Evolutionary conservation across 2,797 vertebrate genomes (phyloP).

Genomic region (Tokudaia tokunoshimensis): DNA sequence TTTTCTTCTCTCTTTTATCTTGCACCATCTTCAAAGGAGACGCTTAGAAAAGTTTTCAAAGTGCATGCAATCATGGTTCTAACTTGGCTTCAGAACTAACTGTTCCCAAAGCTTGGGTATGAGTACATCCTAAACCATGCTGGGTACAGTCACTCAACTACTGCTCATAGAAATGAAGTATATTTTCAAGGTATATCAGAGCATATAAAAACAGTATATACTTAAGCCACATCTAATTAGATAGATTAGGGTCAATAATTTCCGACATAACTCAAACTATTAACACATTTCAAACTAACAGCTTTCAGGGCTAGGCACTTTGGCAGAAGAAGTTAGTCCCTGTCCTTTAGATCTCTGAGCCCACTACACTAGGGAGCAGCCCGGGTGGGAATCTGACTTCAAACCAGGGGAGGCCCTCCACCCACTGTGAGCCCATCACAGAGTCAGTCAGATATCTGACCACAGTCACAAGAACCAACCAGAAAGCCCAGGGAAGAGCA

Average conservation of each 20-base stretch:
- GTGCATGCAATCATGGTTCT: neutral
- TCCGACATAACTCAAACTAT: slow-evolving; percentile 9
- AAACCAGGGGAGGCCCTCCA: neutral
- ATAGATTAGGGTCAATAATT: neutral
- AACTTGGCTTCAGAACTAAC: neutral
- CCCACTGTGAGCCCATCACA: neutral
- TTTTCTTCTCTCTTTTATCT: neutral
- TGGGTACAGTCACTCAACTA: neutral
- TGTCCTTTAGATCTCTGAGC: neutral
- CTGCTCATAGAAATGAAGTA: neutral
- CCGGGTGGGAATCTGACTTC: neutral
- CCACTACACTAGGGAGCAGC: neutral
- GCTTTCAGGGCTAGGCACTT: neutral
- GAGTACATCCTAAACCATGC: neutral
- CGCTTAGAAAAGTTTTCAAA: neutral
- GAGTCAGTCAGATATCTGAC: neutral
- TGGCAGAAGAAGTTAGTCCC: neutral
- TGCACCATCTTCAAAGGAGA: neutral
- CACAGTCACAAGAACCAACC: neutral
- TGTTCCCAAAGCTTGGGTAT: neutral
- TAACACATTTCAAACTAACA: neutral
- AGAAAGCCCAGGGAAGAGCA: neutral
- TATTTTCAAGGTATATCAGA: neutral
- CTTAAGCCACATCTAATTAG: neutral
- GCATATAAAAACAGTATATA: neutral